Conservation (phyloP, 2,113 vertebrate species). For the human (Homo sapiens) region GRCh38 chr6:8813001-8813500, state of each 20-base stretch:
- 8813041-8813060: no score
- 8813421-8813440: conserved; percentile 7
- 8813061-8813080: no score
- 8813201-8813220: no score
- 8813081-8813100: no score
- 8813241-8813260: not conserved
- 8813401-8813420: not conserved
- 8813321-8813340: not conserved
- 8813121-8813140: no score
- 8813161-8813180: no score
- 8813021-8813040: no score
- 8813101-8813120: no score
- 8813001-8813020: no score
- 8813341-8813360: fast-evolving
- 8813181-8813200: no score
- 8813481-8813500: not conserved
- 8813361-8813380: not conserved
- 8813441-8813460: not conserved
- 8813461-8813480: not conserved
- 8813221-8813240: no score
- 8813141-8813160: no score
- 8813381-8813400: not conserved
- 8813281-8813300: conserved; percentile 4
- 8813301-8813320: not conserved
- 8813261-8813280: not conserved